phyloP scores from a whole-genome alignment of 2,113 vertebrate species.

The Stercorarius parasiticus region DNA sequence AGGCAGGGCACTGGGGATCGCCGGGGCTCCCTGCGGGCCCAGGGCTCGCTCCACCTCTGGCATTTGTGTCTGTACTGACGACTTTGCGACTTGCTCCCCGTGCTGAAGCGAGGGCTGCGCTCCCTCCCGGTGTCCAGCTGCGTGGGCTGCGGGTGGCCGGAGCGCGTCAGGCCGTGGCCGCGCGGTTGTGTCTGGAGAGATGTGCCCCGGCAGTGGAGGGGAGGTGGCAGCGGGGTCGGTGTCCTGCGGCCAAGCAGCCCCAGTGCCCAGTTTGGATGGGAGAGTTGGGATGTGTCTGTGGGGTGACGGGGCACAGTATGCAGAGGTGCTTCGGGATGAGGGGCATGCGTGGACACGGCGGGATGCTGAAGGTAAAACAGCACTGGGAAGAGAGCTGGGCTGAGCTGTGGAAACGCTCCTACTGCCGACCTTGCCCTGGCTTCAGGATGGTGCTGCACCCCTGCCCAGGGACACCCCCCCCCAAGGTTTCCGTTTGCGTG shows the following conservation, averaged over 20 bases:
- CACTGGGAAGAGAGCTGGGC: not conserved
- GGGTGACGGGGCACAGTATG: rapidly evolving
- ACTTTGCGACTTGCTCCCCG: rapidly evolving
- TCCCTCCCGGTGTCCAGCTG: rapidly evolving
- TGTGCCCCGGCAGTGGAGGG: rapidly evolving
- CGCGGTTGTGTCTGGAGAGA: not conserved
- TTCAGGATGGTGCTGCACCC: not conserved
- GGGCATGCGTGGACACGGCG: rapidly evolving
- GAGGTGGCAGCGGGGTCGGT: rapidly evolving
- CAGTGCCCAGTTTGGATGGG: rapidly evolving
- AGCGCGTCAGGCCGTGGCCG: rapidly evolving
- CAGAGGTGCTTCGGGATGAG: rapidly evolving
- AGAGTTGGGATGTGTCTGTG: not conserved
- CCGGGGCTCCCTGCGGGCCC: not conserved
- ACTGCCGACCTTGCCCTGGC: not conserved
- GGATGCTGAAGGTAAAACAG: not conserved
- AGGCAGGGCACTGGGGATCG: not conserved
- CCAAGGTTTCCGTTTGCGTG: not conserved
- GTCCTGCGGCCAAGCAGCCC: not conserved
- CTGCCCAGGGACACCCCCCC: not conserved
- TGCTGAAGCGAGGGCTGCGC: not conserved
- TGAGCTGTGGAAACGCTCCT: not conserved
- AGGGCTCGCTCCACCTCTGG: not conserved
- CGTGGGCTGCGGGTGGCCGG: rapidly evolving
- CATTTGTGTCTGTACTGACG: rapidly evolving